These are phyloP conservation scores for Cheilosia vernalis DNA, from an alignment of 2,888 invertebrate genomes.

Conservation along the genomic window DNA sequence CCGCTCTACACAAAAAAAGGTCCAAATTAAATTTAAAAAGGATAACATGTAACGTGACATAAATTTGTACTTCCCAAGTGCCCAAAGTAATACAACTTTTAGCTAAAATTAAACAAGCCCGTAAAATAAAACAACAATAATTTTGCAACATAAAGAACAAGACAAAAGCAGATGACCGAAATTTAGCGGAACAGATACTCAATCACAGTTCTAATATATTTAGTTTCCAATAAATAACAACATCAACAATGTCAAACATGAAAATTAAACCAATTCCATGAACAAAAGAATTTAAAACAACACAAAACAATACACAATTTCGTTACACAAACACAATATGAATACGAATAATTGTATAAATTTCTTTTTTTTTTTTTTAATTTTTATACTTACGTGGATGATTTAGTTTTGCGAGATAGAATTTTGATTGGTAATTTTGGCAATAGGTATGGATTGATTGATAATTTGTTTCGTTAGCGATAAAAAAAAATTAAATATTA, in stretches of 20 bases:
- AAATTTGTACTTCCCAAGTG: too few species aligned
- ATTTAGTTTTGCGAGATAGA: slow-evolving; percentile 70
- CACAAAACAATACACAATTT: slow-evolving; percentile 43
- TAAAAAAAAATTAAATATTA: slow-evolving; percentile 68
- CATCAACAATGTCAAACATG: slow-evolving; percentile 60
- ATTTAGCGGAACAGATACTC: slow-evolving; percentile 10
- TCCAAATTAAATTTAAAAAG: too few species aligned
- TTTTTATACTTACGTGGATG: slow-evolving; percentile 74
- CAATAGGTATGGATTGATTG: slow-evolving; percentile 75
- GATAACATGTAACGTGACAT: too few species aligned
- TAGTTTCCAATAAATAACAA: slow-evolving; percentile 4
- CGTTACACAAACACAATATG: slow-evolving; percentile 43
- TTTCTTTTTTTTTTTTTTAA: slow-evolving; percentile 48
- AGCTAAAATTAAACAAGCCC: slow-evolving; percentile 28
- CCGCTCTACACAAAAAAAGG: too few species aligned
- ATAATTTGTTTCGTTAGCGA: slow-evolving; percentile 75
- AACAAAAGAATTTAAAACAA: not conserved
- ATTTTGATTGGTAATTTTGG: slow-evolving; percentile 75
- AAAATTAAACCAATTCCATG: slow-evolving; percentile 47
- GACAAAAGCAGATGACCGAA: slow-evolving; percentile 50
- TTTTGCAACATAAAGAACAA: slow-evolving; percentile 22
- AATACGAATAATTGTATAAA: slow-evolving; percentile 51
- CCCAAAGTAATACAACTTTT: too few species aligned
- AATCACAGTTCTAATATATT: slow-evolving; percentile 11
- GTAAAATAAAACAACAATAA: slow-evolving; percentile 11